These are phyloP conservation scores for Cremastobaeus sp. DNA, from an alignment of 2,888 invertebrate genomes.

Conservation along the genomic window DNA sequence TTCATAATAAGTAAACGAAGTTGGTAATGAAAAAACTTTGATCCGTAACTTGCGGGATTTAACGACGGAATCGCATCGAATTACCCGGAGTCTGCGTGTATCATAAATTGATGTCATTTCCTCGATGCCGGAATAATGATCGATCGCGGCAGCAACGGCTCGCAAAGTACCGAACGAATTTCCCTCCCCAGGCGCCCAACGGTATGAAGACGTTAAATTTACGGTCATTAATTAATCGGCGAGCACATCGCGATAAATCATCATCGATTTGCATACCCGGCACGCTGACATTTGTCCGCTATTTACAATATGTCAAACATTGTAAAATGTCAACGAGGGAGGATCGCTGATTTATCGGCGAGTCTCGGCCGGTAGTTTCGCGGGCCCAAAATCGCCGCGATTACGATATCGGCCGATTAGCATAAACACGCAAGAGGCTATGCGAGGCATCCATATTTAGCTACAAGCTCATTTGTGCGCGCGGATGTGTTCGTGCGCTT, in stretches of 20 bases:
- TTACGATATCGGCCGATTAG: conserved; percentile 34
- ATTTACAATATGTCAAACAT: neutral
- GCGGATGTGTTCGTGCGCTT: conserved; percentile 32
- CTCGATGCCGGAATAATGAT: conserved; percentile 1
- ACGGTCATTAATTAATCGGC: conserved; percentile 12
- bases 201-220: conserved; percentile 12
- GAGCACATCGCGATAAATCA: conserved; percentile 11
- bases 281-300: conserved; percentile 14
- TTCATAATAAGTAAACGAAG: conserved; percentile 9
- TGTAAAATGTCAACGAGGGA: conserved; percentile 6
- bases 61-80: conserved; percentile 15
- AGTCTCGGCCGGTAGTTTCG: conserved; percentile 4
- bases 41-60: conserved; percentile 17
- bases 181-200: no score
- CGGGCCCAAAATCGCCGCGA: conserved; percentile 17
- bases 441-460: conserved; percentile 43
- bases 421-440: conserved; percentile 35
- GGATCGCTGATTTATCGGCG: neutral
- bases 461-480: conserved; percentile 26
- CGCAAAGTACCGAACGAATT: no score
- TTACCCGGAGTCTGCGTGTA: conserved; percentile 11
- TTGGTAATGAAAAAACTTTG: conserved; percentile 17
- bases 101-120: conserved; percentile 8
- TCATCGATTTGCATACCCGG: no score
- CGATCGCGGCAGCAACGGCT: no score